Evolutionary conservation across 2,113 vertebrate genomes (phyloP).

Genomic region (Colius striatus): DNA sequence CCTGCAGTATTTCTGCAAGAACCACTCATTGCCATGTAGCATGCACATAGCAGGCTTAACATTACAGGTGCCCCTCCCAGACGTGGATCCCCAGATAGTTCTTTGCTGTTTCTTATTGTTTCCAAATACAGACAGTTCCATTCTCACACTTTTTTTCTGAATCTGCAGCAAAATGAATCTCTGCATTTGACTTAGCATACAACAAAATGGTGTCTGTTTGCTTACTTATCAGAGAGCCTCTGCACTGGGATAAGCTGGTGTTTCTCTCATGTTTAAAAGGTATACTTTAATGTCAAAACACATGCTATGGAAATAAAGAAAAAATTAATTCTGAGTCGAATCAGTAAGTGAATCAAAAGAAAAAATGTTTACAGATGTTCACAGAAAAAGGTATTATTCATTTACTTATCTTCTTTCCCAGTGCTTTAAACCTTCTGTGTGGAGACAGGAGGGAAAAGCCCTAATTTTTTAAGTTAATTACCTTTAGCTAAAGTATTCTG

Average conservation of each 20-base stretch:
- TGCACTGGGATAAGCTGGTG: background rate
- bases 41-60: background rate
- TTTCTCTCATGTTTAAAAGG: background rate
- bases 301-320: background rate
- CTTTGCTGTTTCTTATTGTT: background rate
- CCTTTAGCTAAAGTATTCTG: background rate
- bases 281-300: background rate
- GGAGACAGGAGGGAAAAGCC: background rate
- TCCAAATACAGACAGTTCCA: background rate
- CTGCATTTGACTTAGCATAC: background rate
- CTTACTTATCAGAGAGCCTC: background rate
- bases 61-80: background rate
- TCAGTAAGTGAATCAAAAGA: background rate
- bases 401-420: background rate
- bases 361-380: slow-evolving; percentile 15
- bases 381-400: background rate
- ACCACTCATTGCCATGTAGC: background rate
- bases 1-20: background rate
- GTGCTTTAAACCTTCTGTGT: background rate
- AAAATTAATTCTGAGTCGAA: background rate
- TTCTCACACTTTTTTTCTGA: background rate
- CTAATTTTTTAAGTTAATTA: slow-evolving; percentile 19
- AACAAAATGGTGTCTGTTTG: background rate
- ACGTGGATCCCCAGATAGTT: background rate
- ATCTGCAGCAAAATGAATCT: background rate